A percentile compares a stretch with the other conserved stretches of the same genome.
Evolutionary conservation across 2,888 invertebrate genomes (phyloP).

Genomic region (Platerodrilus igneus): DNA sequence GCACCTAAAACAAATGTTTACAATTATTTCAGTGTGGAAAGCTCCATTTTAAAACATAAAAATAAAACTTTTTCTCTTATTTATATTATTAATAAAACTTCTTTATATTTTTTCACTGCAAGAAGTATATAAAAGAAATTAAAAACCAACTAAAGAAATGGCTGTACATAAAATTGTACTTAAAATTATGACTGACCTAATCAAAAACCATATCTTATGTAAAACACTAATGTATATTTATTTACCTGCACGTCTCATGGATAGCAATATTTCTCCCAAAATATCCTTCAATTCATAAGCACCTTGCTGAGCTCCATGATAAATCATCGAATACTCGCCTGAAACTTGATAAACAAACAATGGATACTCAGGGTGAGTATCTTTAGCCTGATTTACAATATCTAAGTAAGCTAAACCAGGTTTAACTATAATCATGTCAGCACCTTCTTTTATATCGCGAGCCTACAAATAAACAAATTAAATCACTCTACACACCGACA

Average conservation of each 20-base stretch:
- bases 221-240: no score
- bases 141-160: no score
- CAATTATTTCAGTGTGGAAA: no score
- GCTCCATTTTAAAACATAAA: no score
- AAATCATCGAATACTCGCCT: slow-evolving; percentile 93
- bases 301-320: slow-evolving; percentile 68
- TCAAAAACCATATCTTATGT: no score
- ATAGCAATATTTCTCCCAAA: slow-evolving; percentile 75
- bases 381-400: slow-evolving; percentile 78
- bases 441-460: slow-evolving; percentile 89
- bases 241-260: slow-evolving; percentile 83
- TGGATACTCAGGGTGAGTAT: slow-evolving; percentile 79
- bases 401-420: slow-evolving; percentile 92
- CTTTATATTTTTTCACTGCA: no score
- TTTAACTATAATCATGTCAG: slow-evolving; percentile 96
- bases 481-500: neutral
- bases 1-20: no score
- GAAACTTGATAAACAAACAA: slow-evolving; percentile 96
- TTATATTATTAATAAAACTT: no score
- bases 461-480: slow-evolving; percentile 48
- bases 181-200: no score
- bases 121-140: no score
- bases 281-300: slow-evolving; percentile 70
- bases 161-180: no score
- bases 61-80: no score